Evolutionary conservation across 2,113 vertebrate species (phyloP).

Genomic region (Salminus brasiliensis): DNA sequence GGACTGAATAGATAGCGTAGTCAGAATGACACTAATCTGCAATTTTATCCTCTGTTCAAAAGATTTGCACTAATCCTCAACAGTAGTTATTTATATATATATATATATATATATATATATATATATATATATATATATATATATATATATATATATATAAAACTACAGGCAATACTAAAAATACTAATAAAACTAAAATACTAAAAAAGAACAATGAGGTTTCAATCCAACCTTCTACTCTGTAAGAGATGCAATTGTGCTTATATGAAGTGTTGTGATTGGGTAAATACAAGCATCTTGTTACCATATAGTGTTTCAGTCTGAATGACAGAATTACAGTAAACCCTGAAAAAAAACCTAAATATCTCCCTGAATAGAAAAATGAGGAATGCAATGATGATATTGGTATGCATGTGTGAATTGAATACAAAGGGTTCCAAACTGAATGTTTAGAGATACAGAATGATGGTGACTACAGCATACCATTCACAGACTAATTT

Average conservation of each 20-base stretch:
- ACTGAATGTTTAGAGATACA: background rate
- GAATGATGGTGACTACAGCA: background rate
- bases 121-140: no score
- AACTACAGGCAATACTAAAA: no score
- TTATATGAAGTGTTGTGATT: no score
- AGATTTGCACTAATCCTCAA: constrained; percentile 5
- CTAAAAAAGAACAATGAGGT: background rate
- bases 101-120: no score
- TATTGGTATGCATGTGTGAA: background rate
- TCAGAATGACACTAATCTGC: constrained; percentile 18
- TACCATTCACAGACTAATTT: background rate
- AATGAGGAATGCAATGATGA: no score
- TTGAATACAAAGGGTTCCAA: background rate
- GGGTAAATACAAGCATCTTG: no score
- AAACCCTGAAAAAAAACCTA: no score
- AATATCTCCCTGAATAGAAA: no score
- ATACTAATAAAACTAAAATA: background rate
- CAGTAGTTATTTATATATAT: background rate
- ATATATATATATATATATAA: no score
- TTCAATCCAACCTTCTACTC: background rate
- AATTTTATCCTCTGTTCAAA: background rate
- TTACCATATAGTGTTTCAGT: no score
- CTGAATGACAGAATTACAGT: no score
- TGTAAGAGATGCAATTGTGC: no score
- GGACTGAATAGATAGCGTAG: constrained; percentile 65